Base-by-base conservation (phyloP, 2,888 invertebrate species). In the Rhabditoides inermis region DNA sequence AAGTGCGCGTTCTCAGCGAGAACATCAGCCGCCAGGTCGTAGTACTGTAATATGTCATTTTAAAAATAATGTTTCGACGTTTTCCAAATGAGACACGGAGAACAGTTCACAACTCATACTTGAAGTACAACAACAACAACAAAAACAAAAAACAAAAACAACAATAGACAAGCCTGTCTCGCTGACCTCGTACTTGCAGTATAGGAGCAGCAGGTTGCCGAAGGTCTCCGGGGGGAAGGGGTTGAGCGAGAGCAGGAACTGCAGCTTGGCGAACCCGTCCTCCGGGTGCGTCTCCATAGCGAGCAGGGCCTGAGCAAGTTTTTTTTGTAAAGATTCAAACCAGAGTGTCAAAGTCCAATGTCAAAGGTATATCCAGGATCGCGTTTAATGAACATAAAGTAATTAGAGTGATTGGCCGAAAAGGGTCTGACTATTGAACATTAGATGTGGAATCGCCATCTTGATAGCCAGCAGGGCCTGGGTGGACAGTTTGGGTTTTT, bases 151-250 rank as follows among this genome's bases (percentile, higher is more conserved):
- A n/a, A n/a, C n/a, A n/a, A 12, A 23, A 20, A 26, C 23, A 20
- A 40, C 22, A 30, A 25, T 23, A 55, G n/a, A 20, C 20, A 23
- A n/a, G n/a, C n/a, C n/a, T n/a, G n/a, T n/a, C n/a, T n/a, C n/a
- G n/a, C 20, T 45, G 45, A 80, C 80, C 76, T 94, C 94, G 78
- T 92, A 90, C 77, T 91, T 92, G 77, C 94, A 90, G 77, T 95
- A 98, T 1, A 94, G 81, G 3, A 98, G 81, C 40, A 99, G 81
- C 22, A 99, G 82, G 79, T 98, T 98, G 1, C 90, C 87, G 77
- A 98, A 94, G 0, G 95, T 94, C 82, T 98, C 95, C 15, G 89
- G 88, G 3, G 98, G 98, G 77, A 94, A 95, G 2, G 90, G 88
- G 74, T 90, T 90, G 76, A 95, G 89, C 74, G 91, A 89, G 26